These are phyloP conservation scores for Drosophila leonis DNA, from an alignment of 2,888 invertebrate species.

Conservation along the genomic window DNA sequence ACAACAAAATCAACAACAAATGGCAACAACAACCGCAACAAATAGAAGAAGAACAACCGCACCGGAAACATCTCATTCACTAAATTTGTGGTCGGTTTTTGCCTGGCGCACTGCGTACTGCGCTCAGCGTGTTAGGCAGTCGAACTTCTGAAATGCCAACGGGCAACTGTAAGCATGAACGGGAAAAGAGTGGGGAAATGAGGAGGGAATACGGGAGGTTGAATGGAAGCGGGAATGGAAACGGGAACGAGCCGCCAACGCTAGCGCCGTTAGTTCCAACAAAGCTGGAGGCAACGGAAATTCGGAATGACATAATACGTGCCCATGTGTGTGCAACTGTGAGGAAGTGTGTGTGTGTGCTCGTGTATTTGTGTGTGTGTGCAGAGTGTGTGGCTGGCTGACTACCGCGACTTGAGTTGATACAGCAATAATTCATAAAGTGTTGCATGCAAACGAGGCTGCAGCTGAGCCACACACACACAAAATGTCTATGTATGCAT, in stretches of 20 bases:
- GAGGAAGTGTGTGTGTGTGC: slow-evolving; percentile 12
- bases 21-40: slow-evolving; percentile 26
- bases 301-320: slow-evolving; percentile 80
- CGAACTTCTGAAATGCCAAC: slow-evolving; percentile 78
- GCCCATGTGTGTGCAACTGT: slow-evolving; percentile 58
- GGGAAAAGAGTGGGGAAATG: slow-evolving; percentile 5
- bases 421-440: slow-evolving; percentile 82
- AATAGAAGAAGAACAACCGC: slow-evolving; percentile 71
- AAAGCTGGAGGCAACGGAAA: slow-evolving; percentile 79
- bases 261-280: slow-evolving; percentile 73
- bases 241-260: slow-evolving; percentile 45
- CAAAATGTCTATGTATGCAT: slow-evolving; percentile 23
- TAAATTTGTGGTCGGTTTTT: slow-evolving; percentile 80
- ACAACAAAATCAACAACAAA: slow-evolving; percentile 32
- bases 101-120: slow-evolving; percentile 55
- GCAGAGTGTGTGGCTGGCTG: slow-evolving; percentile 61
- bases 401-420: slow-evolving; percentile 80
- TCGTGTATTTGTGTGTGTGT: slow-evolving; percentile 10
- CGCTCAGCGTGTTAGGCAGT: slow-evolving; percentile 70
- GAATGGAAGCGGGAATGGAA: slow-evolving; percentile 6
- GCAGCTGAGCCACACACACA: slow-evolving; percentile 71
- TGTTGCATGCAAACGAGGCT: slow-evolving; percentile 82
- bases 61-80: slow-evolving; percentile 83
- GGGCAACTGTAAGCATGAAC: slow-evolving; percentile 42
- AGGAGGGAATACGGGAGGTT: slow-evolving; percentile 2